phyloP scores from a whole-genome alignment of 2,113 vertebrate species.

The Upupa epops region DNA sequence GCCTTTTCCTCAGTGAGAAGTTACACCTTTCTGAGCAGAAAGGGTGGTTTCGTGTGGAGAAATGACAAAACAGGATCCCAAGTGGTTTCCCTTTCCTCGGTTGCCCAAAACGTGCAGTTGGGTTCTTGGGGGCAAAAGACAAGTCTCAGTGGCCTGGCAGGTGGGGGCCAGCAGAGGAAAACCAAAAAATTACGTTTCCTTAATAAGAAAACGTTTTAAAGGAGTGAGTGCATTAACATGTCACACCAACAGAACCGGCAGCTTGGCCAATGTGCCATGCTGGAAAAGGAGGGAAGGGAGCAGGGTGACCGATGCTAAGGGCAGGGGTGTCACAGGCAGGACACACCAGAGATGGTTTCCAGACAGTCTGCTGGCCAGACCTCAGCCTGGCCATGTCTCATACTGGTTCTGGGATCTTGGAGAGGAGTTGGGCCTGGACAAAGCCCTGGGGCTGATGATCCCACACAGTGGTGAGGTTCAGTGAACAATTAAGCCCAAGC shows the following conservation, averaged over 20 bases:
- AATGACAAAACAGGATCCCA: neutral
- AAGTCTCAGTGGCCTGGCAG: neutral
- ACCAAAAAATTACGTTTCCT: neutral
- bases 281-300: neutral
- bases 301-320: fast-evolving
- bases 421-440: neutral
- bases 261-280: neutral
- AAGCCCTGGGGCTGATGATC: neutral
- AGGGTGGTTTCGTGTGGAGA: neutral
- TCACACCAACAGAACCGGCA: neutral
- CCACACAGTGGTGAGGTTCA: fast-evolving
- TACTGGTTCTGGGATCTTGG: neutral
- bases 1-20: neutral
- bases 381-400: neutral
- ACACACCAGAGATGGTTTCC: fast-evolving
- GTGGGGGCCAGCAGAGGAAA: neutral
- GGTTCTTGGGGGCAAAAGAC: neutral
- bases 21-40: neutral
- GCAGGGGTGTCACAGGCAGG: neutral
- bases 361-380: neutral
- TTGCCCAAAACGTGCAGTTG: neutral
- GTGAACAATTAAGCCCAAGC: neutral
- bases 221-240: neutral
- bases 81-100: neutral
- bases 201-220: neutral